phyloP scores from a whole-genome alignment of 1,140 invertebrate species.

The Apocrypta bakeri region DNA sequence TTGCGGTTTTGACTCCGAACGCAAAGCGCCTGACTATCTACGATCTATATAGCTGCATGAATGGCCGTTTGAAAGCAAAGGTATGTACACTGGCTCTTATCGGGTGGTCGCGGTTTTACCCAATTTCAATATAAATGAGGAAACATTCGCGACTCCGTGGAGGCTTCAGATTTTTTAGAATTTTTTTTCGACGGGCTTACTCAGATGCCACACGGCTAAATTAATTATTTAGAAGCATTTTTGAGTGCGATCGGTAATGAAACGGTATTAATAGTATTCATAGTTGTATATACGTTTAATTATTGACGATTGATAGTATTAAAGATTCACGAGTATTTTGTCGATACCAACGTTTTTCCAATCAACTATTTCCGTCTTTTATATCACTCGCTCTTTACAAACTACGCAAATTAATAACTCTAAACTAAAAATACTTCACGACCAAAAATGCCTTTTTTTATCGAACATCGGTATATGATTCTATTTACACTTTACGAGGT shows the following conservation, averaged over 20 bases:
- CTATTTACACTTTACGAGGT: constrained; percentile 38
- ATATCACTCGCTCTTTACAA: no score
- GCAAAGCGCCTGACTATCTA: not conserved
- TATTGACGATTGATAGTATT: no score
- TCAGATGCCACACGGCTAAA: not conserved
- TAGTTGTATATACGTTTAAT: no score
- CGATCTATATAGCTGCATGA: not conserved
- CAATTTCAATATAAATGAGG: constrained; percentile 34
- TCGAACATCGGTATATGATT: not conserved
- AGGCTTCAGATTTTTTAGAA: not conserved
- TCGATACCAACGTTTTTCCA: no score
- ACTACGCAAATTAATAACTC: no score
- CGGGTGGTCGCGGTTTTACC: constrained; percentile 9
- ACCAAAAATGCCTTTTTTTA: no score
- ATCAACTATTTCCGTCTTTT: no score
- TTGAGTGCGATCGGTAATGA: no score
- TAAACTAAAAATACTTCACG: no score
- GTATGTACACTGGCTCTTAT: not conserved
- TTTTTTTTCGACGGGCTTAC: not conserved
- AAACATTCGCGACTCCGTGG: not conserved
- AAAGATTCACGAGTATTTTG: no score
- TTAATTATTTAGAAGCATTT: no score
- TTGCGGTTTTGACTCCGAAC: constrained; percentile 2
- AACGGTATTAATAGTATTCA: no score
- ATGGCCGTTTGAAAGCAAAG: constrained; percentile 25